A percentile compares a stretch with the other conserved stretches of the same genome.
Conservation (phyloP, 2,888 invertebrate species). For the Acleris literana region DNA sequence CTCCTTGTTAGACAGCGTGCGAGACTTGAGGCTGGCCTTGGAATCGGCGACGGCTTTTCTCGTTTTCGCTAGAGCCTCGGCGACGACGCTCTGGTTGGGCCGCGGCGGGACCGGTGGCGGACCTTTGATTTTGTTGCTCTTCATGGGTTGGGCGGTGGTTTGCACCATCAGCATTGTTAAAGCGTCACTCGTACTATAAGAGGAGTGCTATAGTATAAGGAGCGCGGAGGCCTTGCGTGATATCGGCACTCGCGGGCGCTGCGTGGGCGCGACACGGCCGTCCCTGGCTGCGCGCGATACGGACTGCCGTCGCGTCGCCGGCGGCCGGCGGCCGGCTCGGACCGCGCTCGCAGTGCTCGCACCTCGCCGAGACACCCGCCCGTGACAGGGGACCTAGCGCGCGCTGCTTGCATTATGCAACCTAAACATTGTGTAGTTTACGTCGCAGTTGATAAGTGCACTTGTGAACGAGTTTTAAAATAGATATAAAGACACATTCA, state of each 20-base stretch:
- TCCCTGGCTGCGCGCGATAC: slow-evolving; percentile 66
- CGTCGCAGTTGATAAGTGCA: background rate
- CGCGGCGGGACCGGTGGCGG: slow-evolving; percentile 93
- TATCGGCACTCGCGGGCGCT: slow-evolving; percentile 64
- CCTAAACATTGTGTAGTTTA: background rate
- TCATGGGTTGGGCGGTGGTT: slow-evolving; percentile 83
- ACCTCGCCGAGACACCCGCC: slow-evolving; percentile 22
- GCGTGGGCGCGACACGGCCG: slow-evolving; percentile 54
- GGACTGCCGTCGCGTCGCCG: slow-evolving; percentile 53
- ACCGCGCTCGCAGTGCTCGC: slow-evolving; percentile 35
- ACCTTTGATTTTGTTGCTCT: slow-evolving; percentile 80
- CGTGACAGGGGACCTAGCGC: slow-evolving; percentile 11
- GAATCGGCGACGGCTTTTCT: slow-evolving; percentile 81
- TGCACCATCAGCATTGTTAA: slow-evolving; percentile 81
- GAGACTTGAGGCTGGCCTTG: slow-evolving; percentile 72
- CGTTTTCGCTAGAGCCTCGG: slow-evolving; percentile 88
- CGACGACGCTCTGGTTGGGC: slow-evolving; percentile 88
- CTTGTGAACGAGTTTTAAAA: background rate
- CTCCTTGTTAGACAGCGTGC: slow-evolving; percentile 67
- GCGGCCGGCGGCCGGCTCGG: slow-evolving; percentile 40
- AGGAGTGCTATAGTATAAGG: slow-evolving; percentile 76
- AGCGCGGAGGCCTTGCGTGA: slow-evolving; percentile 61
- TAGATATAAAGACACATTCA: background rate
- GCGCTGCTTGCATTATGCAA: slow-evolving; percentile 11
- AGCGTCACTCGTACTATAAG: slow-evolving; percentile 79